Evolutionary conservation across 2,888 invertebrate genomes (phyloP), one percentile per base, ranked within the genome.

Genomic region (Leptothorax acervorum): DNA sequence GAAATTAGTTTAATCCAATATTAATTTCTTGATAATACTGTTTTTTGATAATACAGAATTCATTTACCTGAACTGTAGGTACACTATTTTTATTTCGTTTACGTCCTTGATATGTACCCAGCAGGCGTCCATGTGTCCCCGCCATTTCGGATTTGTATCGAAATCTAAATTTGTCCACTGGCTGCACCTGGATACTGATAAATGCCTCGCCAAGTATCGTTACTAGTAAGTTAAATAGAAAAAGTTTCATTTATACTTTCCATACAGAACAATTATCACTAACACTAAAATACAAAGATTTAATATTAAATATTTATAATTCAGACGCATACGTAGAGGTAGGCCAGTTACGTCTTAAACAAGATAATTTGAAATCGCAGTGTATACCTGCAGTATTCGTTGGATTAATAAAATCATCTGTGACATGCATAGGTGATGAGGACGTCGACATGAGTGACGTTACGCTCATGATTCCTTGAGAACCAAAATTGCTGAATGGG

Each of bases 81-180:
- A 96, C 23, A 23, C 23, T 96, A 94, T 97, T 97, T 76, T 95
- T 96, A 71, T 51, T 60, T 82, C 97, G 96, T 31, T 95, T 96
- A 18, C 95, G 95, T 42, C 96, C 96, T 3, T 95, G 95, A n/a
- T 95, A 96, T 82, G 96, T 96, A 0, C 97, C 98, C 23, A 96
- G 96, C 6, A 98, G 95, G 88, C 97, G 97, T 0, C 98, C 98
- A 94, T 98, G 98, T 0, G 98, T 98, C 0, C 98, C 98, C 81
- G 97, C 96, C 98, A 98, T 98, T 96, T 98, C 98, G 55, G 98
- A 98, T 93, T 97, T 97, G 93, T 98, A 98, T 1, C 98, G 96
- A 93, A 98, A 98, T 76, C 98, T 95, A 93, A 98, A 98, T 94
- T 97, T 97, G 65, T 97, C 97, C 35, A 97, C 96, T 0, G 98